phyloP scores from a whole-genome alignment of 2,888 invertebrate species.

The Dolomedes plantarius region DNA sequence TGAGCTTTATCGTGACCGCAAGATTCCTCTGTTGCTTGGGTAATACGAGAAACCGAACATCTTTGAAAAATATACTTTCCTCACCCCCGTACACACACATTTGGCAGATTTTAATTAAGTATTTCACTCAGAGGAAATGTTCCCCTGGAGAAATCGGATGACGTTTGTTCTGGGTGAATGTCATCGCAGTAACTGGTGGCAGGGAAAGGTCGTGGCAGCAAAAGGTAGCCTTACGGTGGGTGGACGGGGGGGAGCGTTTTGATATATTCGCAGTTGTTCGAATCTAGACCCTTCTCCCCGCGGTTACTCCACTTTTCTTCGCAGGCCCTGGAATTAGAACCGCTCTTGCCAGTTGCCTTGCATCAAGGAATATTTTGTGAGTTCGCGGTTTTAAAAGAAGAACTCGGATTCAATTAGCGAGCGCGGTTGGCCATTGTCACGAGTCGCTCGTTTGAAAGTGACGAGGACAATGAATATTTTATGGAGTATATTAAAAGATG shows the following conservation, averaged over 20 bases:
- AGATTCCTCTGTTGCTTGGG: too few species aligned
- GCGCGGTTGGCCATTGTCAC: slow-evolving; percentile 7
- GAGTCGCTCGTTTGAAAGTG: slow-evolving; percentile 21
- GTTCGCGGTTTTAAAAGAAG: slow-evolving; percentile 47
- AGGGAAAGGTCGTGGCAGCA: too few species aligned
- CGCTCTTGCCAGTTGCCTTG: neutral
- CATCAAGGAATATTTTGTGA: slow-evolving; percentile 25
- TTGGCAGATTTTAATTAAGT: neutral
- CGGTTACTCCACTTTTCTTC: slow-evolving; percentile 3
- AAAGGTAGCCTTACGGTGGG: too few species aligned
- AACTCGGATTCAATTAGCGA: slow-evolving; percentile 47
- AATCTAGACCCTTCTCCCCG: too few species aligned
- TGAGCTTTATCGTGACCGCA: too few species aligned
- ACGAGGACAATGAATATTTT: slow-evolving; percentile 54
- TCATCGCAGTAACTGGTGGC: too few species aligned
- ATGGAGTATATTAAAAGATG: slow-evolving; percentile 46
- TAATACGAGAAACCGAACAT: too few species aligned
- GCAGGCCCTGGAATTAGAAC: neutral
- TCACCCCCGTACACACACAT: neutral
- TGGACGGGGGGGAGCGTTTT: too few species aligned
- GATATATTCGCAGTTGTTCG: too few species aligned
- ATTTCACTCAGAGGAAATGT: too few species aligned
- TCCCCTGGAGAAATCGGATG: too few species aligned
- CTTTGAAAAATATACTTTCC: slow-evolving; percentile 44
- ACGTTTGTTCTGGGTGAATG: too few species aligned